A percentile compares a stretch with the other conserved stretches of the same genome.
These are phyloP conservation scores for Ptilonorhynchus violaceus DNA, from an alignment of 2,113 vertebrate genomes.

Conservation along the genomic window DNA sequence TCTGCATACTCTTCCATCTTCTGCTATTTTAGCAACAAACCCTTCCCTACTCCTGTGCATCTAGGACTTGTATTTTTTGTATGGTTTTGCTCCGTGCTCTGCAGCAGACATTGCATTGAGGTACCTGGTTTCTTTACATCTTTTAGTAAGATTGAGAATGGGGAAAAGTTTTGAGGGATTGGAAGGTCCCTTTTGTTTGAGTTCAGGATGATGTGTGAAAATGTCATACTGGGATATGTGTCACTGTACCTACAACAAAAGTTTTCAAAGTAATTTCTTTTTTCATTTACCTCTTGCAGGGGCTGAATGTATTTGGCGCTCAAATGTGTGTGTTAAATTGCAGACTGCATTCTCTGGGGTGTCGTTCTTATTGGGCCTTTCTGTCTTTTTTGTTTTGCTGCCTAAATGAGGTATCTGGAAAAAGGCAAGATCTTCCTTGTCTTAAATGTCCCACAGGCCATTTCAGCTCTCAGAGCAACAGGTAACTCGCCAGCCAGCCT, in stretches of 20 bases:
- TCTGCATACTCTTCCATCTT: neutral
- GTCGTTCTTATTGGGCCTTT: conserved; percentile 75
- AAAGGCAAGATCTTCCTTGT: conserved; percentile 76
- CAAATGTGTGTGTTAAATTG: conserved; percentile 69
- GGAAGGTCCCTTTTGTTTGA: neutral
- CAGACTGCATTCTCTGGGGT: conserved; percentile 66
- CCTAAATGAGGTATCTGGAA: conserved; percentile 80
- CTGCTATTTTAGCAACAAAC: neutral
- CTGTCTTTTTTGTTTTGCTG: conserved; percentile 79
- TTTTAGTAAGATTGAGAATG: neutral
- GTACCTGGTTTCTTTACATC: neutral
- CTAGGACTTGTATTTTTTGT: neutral
- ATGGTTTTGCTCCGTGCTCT: neutral
- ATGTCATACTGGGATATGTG: neutral
- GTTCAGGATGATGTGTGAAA: neutral
- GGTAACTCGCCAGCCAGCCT: conserved; percentile 69
- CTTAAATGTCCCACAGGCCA: conserved; percentile 72
- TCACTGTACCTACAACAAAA: neutral
- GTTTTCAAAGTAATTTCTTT: conserved; percentile 65
- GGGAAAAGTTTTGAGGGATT: neutral
- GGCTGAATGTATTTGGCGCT: conserved; percentile 73
- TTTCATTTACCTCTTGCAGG: conserved; percentile 79
- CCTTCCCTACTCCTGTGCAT: neutral
- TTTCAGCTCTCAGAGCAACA: conserved; percentile 80
- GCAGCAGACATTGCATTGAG: neutral